Evolutionary conservation across 1,140 invertebrate genomes (phyloP).

Genomic region (Pissodes strobi): DNA sequence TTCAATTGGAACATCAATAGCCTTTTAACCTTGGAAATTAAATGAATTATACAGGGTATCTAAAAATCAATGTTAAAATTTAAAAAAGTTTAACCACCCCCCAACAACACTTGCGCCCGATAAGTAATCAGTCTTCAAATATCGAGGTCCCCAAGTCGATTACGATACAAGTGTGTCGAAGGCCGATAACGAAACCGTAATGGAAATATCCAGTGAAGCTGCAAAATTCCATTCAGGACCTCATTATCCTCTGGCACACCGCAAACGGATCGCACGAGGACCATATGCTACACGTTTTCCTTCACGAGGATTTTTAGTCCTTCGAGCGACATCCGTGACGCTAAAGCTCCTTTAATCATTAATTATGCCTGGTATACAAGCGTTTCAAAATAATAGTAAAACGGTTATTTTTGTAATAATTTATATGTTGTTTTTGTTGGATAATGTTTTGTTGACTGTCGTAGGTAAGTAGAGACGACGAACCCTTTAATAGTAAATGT

Average conservation of each 20-base stretch:
- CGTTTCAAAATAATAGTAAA: no score
- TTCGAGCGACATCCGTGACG: no score
- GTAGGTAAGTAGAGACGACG: constrained; percentile 77
- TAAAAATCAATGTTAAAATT: background rate
- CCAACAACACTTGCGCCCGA: background rate
- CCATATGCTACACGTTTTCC: constrained; percentile 15
- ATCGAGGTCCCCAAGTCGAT: background rate
- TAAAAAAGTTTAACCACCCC: background rate
- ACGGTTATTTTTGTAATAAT: constrained; percentile 62
- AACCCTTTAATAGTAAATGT: no score
- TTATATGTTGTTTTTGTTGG: constrained; percentile 71
- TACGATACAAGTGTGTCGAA: constrained; percentile 16
- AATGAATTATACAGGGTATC: no score
- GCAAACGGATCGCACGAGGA: constrained; percentile 12
- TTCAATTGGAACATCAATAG: no score
- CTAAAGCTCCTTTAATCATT: no score
- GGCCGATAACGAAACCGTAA: constrained; percentile 38
- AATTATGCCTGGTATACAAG: no score
- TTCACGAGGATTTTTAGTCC: no score
- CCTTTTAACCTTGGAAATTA: no score
- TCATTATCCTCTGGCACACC: constrained; percentile 28
- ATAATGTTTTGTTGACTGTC: constrained; percentile 77
- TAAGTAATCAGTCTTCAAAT: background rate
- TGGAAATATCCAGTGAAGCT: constrained; percentile 41
- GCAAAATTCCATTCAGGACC: constrained; percentile 48